Conservation (phyloP, 1,140 invertebrate genomes). For the Penaeus chinensis region DNA sequence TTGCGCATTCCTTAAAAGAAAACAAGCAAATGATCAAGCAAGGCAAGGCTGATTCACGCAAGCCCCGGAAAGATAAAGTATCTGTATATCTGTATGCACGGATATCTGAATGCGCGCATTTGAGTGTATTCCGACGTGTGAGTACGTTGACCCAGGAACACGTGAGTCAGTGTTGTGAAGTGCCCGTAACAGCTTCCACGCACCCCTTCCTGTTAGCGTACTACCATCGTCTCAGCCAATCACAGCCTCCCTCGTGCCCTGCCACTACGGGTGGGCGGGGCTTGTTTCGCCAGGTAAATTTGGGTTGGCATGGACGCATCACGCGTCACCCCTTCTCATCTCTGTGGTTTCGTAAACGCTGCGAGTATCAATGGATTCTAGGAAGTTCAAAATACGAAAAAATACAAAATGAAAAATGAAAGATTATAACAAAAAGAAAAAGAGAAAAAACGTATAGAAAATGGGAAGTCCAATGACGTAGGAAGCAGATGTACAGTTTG, state of each 20-base stretch:
- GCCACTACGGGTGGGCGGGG: too few relatives aligned
- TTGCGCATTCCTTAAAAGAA: too few relatives aligned
- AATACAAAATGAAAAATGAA: not conserved
- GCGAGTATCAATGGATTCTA: not conserved
- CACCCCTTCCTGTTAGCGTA: not conserved
- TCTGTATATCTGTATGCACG: too few relatives aligned
- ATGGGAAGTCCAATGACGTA: not conserved
- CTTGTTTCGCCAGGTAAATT: too few relatives aligned
- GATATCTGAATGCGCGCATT: too few relatives aligned
- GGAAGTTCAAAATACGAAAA: not conserved
- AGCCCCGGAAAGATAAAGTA: too few relatives aligned
- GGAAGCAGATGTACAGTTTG: not conserved
- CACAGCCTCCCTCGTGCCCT: not conserved
- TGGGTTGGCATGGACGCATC: not conserved
- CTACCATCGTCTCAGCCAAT: not conserved
- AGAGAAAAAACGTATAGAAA: not conserved
- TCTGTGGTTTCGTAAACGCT: not conserved
- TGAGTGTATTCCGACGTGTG: too few relatives aligned
- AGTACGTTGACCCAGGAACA: constrained; percentile 15
- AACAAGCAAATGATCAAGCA: too few relatives aligned
- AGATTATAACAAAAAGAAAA: not conserved
- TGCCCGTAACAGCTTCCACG: not conserved
- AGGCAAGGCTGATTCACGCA: too few relatives aligned
- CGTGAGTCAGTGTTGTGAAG: not conserved
- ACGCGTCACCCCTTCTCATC: not conserved